Base-by-base conservation (phyloP, 2,888 invertebrate genomes). In the Sesamia inferens region DNA sequence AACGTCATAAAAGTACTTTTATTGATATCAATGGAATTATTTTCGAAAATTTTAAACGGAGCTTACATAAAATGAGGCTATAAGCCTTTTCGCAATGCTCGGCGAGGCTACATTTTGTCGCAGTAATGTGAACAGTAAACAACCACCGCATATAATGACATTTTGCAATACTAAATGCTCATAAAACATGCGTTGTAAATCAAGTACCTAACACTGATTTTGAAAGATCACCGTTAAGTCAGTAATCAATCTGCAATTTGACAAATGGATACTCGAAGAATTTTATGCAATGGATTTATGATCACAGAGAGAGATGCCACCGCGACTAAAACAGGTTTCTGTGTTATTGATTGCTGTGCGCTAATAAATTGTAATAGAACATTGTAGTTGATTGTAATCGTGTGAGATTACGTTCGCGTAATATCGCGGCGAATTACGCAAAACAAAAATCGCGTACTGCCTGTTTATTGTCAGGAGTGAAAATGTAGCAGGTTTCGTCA, bases 391-490 rank as follows among this genome's bases (percentile, higher is more conserved):
- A 82, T 82, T 76, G 71, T 87, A 80, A 83, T 85, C 73, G 78
- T 81, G 80, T 80, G 71, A 82, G 83, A 88, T 88, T 87, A 85
- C 74, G 76, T 57, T 74, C 76, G 81, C 76, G 85, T 86, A 88
- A 82, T 88, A 81, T 78, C 61, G 72, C 68, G 48, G 72, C 72
- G 67, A 69, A 83, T 94, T 94, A 90, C 93, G 93, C 89, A 94
- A 94, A 92, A 90, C 91, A 90, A 92, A 90, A 92, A 92, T 91
- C 90, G 88, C 88, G 86, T 83, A 87, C 85, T 87, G 88, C 88
- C 87, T 89, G 91, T 92, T 88, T 92, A 93, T 93, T 94, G 95
- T 95, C 93, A 93, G 92, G 92, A 91, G 89, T 89, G 91, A 91
- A 90, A 90, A 91, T 90, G 90, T 88, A 90, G 87, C 86, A 80